Conservation (phyloP, 2,113 vertebrate genomes). For the Ophiodon elongatus region DNA sequence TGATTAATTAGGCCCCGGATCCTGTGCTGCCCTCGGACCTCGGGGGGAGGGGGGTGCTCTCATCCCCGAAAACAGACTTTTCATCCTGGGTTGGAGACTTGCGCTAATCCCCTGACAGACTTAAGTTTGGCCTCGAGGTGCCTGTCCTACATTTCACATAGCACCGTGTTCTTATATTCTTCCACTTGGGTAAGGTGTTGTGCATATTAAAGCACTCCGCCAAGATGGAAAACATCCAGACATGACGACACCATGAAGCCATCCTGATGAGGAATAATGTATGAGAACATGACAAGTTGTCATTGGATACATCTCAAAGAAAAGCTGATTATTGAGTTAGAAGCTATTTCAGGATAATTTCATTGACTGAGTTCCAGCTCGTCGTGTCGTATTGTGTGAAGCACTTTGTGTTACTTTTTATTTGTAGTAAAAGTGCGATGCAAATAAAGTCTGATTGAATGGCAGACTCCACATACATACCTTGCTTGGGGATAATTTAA, state of each 20-base stretch:
- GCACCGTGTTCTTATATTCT: constrained; percentile 12
- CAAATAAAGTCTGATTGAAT: background rate
- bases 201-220: constrained; percentile 28
- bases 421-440: background rate
- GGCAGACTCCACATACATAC: background rate
- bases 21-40: constrained; percentile 52
- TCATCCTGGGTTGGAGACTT: constrained; percentile 46
- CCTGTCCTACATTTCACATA: constrained; percentile 69
- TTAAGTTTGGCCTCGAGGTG: constrained; percentile 59
- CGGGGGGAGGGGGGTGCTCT: constrained; percentile 23
- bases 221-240: background rate
- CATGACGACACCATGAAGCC: background rate
- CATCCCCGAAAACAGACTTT: constrained; percentile 57
- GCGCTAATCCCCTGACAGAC: constrained; percentile 58
- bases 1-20: constrained; percentile 72
- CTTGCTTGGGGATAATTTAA: background rate
- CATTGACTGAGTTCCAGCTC: constrained; percentile 4
- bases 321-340: constrained; percentile 22
- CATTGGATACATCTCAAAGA: constrained; percentile 10
- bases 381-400: background rate
- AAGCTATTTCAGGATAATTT: background rate
- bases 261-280: background rate
- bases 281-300: constrained; percentile 4
- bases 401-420: background rate
- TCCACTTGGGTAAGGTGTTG: constrained; percentile 40